Base-by-base conservation (phyloP, 2,797 vertebrate species). In the Gambusia yucatana region DNA sequence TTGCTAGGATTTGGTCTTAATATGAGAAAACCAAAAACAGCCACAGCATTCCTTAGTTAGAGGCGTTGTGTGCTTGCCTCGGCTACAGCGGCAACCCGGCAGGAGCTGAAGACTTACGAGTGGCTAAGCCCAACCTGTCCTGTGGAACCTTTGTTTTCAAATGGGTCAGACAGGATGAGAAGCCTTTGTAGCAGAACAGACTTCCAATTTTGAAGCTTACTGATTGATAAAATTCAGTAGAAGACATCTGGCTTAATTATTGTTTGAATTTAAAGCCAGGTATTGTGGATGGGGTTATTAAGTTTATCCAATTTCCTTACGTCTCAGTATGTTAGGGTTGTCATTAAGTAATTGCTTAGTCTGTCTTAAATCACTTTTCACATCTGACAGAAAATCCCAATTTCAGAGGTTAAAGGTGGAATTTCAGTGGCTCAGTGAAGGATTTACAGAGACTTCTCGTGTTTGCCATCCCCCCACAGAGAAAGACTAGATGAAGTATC, bases 21-120 rank as follows among this genome's bases (percentile, higher is more conserved):
- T 47, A 13, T 11, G 17, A 73, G 55, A 41, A 39, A 88, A 75
- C 28, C 43, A 43, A 82, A 77, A 74, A 48, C 46, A 71, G 57
- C 77, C 61, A 0, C 80, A 80, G 75, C 89, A 92, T 93, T 92
- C 91, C 86, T 89, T 52, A 44, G 77, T 6, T 77, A 36, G 5
- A 78, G 17, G 79, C 75, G 30, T 63, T 65, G 82, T 77, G 48
- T 20, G 0, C 46, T 5, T 67, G 47, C 84, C 87, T 25, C 1
- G 78, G 83, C 82, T 79, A 69, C 86, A 71, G 80, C 79, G 2
- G 39, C 47, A 87, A 86, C 63, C 89, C 77, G 3, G 50, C 47
- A 74, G 4, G 73, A 86, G 73, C 52, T 1, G 47, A 76, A 57
- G 82, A 86, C 79, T 90, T 83, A 84, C 17, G 71, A 71, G 74